Percentiles rank a stretch among this genome's conserved stretches.
Conservation (phyloP, 2,888 invertebrate species). For the Liopterus haemorrhoidalis region DNA sequence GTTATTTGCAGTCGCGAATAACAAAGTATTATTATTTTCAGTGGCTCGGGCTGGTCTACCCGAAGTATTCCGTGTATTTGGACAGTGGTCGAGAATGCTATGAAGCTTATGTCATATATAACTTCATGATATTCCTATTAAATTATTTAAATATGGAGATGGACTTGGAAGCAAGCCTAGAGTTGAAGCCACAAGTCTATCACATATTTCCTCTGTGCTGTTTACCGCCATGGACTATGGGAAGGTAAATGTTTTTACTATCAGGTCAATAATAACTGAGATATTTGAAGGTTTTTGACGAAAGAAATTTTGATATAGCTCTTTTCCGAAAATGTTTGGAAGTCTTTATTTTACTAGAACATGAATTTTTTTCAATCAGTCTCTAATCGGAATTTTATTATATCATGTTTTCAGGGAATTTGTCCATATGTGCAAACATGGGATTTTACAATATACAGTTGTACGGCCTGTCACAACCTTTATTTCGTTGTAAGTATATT, state of each 20-base stretch:
- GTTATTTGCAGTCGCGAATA: no score
- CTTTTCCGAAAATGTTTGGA: background rate
- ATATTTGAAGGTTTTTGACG: background rate
- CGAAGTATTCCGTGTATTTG: slow-evolving; percentile 82
- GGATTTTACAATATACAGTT: slow-evolving; percentile 91
- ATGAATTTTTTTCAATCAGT: slow-evolving; percentile 4
- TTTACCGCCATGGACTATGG: slow-evolving; percentile 89
- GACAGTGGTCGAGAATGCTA: slow-evolving; percentile 93
- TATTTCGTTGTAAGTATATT: slow-evolving; percentile 74
- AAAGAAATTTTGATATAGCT: background rate
- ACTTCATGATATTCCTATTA: slow-evolving; percentile 91
- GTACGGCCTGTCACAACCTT: slow-evolving; percentile 84
- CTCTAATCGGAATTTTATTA: background rate
- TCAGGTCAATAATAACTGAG: background rate
- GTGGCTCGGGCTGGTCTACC: slow-evolving; percentile 86
- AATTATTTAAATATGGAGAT: slow-evolving; percentile 84
- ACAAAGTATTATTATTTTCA: no score
- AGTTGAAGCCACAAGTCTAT: slow-evolving; percentile 75
- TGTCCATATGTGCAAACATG: slow-evolving; percentile 92
- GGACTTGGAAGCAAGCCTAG: slow-evolving; percentile 75
- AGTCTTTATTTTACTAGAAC: background rate
- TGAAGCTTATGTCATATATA: slow-evolving; percentile 96
- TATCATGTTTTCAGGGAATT: slow-evolving; percentile 62
- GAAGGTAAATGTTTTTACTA: slow-evolving; percentile 52
- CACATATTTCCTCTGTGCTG: slow-evolving; percentile 91